These are phyloP conservation scores for Eumerus sabulonum DNA, from an alignment of 2,888 invertebrate species.

Conservation along the genomic window DNA sequence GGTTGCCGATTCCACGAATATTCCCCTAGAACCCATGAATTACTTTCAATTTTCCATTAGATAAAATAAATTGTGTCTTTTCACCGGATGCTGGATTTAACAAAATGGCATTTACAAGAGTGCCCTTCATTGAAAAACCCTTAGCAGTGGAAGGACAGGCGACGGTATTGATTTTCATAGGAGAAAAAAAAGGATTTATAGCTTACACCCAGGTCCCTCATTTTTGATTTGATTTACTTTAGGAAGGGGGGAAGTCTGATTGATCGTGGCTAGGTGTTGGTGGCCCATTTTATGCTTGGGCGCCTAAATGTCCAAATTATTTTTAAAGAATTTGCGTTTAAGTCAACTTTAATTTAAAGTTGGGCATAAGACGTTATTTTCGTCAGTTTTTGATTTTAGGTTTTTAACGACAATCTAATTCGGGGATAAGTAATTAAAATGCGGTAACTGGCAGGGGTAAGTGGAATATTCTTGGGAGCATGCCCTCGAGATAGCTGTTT, in stretches of 20 bases:
- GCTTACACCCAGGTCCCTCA: too few relatives aligned
- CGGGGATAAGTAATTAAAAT: conserved; percentile 43
- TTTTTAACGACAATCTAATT: conserved; percentile 4
- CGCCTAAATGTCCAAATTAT: too few relatives aligned
- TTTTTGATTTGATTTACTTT: not conserved
- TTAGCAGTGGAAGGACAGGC: conserved; percentile 6
- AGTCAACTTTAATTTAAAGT: too few relatives aligned
- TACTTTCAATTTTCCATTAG: conserved; percentile 29
- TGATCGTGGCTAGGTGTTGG: not conserved
- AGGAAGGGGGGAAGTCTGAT: too few relatives aligned
- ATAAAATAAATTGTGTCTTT: conserved; percentile 35
- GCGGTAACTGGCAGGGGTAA: conserved; percentile 12
- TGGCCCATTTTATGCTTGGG: too few relatives aligned
- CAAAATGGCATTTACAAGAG: conserved; percentile 2
- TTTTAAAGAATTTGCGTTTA: too few relatives aligned
- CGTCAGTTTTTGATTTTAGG: conserved; percentile 18
- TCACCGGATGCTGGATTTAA: conserved; percentile 15
- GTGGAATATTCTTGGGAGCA: too few relatives aligned
- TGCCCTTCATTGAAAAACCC: conserved; percentile 12
- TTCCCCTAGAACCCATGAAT: conserved; percentile 16
- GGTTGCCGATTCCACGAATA: conserved; percentile 9
- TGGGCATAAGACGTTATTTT: not conserved
- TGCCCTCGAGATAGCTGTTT: conserved; percentile 43
- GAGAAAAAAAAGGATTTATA: conserved; percentile 18
- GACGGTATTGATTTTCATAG: conserved; percentile 29